Percentiles rank a stretch among this genome's conserved stretches.
phyloP scores from a whole-genome alignment of 2,113 vertebrate species.

The Poeciliopsis prolifica region DNA sequence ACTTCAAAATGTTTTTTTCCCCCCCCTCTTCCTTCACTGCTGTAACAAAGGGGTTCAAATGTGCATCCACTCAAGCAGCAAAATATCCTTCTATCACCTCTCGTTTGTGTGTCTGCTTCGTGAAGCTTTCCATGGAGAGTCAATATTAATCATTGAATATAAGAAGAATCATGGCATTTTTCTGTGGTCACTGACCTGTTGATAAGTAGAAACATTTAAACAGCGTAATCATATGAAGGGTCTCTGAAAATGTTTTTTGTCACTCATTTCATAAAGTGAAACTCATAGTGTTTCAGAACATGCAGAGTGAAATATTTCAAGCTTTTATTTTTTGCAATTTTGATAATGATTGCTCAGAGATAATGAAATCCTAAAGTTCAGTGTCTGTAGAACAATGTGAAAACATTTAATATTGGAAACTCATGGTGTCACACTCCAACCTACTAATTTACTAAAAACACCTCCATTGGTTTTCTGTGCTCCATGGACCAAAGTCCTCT shows the following conservation, averaged over 20 bases:
- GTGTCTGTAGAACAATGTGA: no score
- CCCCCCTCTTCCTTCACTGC: conserved; percentile 15
- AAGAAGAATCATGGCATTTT: conserved; percentile 12
- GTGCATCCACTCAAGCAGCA: conserved; percentile 60
- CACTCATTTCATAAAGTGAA: no score
- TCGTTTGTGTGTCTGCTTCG: conserved; percentile 22
- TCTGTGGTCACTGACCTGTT: conserved; percentile 16
- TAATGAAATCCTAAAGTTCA: no score
- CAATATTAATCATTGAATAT: conserved; percentile 6
- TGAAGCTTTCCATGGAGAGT: conserved; percentile 13
- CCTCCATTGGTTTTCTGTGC: no score
- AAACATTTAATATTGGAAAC: no score
- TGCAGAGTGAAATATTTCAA: no score
- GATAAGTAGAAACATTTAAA: neutral
- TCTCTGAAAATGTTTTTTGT: neutral
- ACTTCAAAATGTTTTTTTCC: conserved; percentile 59
- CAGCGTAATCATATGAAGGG: neutral
- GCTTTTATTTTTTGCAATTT: no score
- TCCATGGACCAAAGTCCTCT: no score
- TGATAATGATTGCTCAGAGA: no score
- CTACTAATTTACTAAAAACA: no score
- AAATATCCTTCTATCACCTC: conserved; percentile 27
- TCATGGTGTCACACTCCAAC: no score
- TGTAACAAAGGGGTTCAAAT: conserved; percentile 65
- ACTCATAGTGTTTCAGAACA: no score